Conservation (phyloP, 2,113 vertebrate genomes). For the Caranx melampygus region DNA sequence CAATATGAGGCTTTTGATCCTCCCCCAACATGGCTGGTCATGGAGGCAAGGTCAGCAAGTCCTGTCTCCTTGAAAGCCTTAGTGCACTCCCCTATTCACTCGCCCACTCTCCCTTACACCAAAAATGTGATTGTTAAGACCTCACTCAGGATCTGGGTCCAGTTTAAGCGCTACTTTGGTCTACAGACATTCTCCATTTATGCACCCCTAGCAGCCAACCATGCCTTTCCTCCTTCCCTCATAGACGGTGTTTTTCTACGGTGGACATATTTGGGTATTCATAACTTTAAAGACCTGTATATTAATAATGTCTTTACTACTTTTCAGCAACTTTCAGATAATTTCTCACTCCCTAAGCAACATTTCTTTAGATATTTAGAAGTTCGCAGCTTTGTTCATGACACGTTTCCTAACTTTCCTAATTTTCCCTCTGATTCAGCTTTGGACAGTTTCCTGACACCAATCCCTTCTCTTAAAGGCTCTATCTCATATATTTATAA, state of each 20-base stretch:
- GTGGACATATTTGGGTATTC: not conserved
- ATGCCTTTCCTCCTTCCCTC: not conserved
- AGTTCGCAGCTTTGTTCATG: not conserved
- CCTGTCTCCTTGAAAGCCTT: not conserved
- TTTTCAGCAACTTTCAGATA: not conserved
- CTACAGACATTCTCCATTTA: not conserved
- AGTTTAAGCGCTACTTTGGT: not conserved
- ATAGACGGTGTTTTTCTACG: not conserved
- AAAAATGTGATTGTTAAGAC: not conserved
- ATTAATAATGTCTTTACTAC: not conserved
- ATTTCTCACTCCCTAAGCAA: not conserved
- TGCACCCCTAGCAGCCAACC: not conserved
- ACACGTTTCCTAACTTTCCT: not conserved
- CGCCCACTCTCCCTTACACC: not conserved
- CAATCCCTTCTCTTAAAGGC: not conserved
- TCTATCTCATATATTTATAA: not conserved
- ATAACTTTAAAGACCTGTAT: not conserved
- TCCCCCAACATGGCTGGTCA: not conserved
- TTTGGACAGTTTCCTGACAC: not conserved
- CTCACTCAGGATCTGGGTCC: not conserved
- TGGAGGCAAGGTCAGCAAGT: not conserved
- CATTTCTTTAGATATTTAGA: not conserved
- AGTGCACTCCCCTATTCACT: not conserved
- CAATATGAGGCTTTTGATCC: not conserved
- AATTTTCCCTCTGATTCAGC: not conserved